These are phyloP conservation scores for Drosophila pegasa DNA, from an alignment of 2,888 invertebrate genomes.

Conservation along the genomic window DNA sequence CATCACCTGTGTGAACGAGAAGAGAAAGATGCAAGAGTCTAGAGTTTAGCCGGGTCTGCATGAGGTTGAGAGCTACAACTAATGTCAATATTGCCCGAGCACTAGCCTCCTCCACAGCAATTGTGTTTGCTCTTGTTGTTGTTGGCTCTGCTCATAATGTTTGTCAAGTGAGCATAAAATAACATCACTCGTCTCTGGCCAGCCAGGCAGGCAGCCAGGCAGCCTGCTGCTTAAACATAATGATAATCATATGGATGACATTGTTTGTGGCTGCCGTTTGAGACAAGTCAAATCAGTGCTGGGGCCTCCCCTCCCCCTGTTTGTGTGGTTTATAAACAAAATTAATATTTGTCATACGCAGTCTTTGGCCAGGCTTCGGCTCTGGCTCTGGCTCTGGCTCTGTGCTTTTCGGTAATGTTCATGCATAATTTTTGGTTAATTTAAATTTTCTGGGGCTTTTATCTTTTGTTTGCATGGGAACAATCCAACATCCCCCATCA, in stretches of 20 bases:
- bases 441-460: constrained; percentile 77
- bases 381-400: constrained; percentile 15
- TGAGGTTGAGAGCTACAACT: constrained; percentile 6
- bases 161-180: constrained; percentile 76
- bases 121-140: constrained; percentile 50
- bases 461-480: constrained; percentile 73
- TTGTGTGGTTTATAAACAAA: constrained; percentile 67
- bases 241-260: constrained; percentile 79
- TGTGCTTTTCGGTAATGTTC: constrained; percentile 70
- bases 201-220: constrained; percentile 1
- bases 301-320: neutral
- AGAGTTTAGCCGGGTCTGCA: constrained; percentile 15
- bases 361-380: constrained; percentile 21
- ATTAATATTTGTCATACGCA: constrained; percentile 78
- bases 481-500: constrained; percentile 8
- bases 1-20: constrained; percentile 91
- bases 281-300: constrained; percentile 55
- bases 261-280: constrained; percentile 73
- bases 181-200: constrained; percentile 54
- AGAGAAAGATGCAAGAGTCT: constrained; percentile 22
- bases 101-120: constrained; percentile 18
- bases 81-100: constrained; percentile 67
- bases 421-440: constrained; percentile 83
- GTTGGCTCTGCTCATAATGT: constrained; percentile 59
- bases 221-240: constrained; percentile 52